These are phyloP conservation scores for Bettongia penicillata DNA, from an alignment of 2,113 vertebrate genomes.

Conservation along the genomic window DNA sequence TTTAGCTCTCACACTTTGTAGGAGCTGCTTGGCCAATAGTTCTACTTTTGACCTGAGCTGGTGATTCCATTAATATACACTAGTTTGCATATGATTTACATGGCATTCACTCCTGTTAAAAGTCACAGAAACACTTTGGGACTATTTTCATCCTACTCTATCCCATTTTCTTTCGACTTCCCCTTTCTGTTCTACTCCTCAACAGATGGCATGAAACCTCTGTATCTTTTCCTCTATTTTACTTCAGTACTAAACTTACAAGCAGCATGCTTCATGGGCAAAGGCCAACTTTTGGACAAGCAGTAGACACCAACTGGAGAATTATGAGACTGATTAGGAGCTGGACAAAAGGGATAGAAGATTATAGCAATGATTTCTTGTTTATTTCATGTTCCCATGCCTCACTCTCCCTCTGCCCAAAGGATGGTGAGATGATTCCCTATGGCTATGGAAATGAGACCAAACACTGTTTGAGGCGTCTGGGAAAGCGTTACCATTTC, in stretches of 20 bases:
- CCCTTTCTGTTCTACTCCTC: neutral
- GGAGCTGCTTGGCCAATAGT: neutral
- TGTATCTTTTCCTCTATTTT: neutral
- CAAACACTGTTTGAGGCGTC: slow-evolving; percentile 79
- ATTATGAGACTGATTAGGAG: neutral
- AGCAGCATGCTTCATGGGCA: neutral
- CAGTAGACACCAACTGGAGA: neutral
- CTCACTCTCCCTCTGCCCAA: neutral
- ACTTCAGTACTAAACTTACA: neutral
- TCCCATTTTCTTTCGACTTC: neutral
- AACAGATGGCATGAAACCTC: neutral
- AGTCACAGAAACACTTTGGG: neutral
- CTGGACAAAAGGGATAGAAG: neutral
- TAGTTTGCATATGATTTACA: neutral
- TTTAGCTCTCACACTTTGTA: no score
- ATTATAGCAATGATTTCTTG: neutral
- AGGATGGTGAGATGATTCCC: slow-evolving; percentile 86
- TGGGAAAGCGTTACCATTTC: slow-evolving; percentile 87
- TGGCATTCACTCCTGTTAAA: neutral
- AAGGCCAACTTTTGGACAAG: neutral
- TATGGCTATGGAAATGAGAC: slow-evolving; percentile 74
- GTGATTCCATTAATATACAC: neutral
- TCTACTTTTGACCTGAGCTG: neutral
- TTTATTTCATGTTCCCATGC: neutral
- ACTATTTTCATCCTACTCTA: neutral